Conservation (phyloP, 2,888 invertebrate species). For the Polymixis flavicincta region DNA sequence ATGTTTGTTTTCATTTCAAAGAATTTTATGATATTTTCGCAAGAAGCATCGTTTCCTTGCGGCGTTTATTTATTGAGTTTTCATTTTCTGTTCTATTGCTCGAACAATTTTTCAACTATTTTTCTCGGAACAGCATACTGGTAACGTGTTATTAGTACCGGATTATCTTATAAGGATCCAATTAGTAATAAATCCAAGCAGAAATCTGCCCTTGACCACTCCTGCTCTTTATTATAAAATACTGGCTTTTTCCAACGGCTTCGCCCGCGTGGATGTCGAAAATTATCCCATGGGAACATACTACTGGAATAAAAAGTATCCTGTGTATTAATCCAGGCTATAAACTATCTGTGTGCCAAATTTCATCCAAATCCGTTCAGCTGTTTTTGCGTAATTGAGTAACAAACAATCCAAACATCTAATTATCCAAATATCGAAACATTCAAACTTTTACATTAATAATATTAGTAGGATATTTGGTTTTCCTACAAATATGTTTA, state of each 20-base stretch:
- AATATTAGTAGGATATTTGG: too few relatives aligned
- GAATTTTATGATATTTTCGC: not conserved
- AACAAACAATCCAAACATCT: too few relatives aligned
- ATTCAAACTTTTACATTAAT: too few relatives aligned
- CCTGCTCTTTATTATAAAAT: not conserved
- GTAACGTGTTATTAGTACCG: not conserved
- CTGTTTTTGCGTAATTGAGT: too few relatives aligned
- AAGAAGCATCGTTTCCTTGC: not conserved
- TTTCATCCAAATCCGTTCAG: too few relatives aligned
- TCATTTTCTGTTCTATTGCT: not conserved
- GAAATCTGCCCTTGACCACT: not conserved
- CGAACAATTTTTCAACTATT: not conserved
- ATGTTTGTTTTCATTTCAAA: not conserved
- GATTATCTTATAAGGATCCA: not conserved
- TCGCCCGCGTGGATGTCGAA: too few relatives aligned
- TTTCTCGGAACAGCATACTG: not conserved
- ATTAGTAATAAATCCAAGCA: conserved; percentile 1
- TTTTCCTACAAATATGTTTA: not conserved
- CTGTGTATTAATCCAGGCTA: too few relatives aligned
- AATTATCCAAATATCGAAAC: too few relatives aligned
- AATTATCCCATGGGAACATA: too few relatives aligned
- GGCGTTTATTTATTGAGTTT: not conserved
- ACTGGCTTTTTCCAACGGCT: too few relatives aligned
- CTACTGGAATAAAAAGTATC: too few relatives aligned
- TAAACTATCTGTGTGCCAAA: too few relatives aligned